Conservation (phyloP, 2,113 vertebrate species). For the Raja brachyura region DNA sequence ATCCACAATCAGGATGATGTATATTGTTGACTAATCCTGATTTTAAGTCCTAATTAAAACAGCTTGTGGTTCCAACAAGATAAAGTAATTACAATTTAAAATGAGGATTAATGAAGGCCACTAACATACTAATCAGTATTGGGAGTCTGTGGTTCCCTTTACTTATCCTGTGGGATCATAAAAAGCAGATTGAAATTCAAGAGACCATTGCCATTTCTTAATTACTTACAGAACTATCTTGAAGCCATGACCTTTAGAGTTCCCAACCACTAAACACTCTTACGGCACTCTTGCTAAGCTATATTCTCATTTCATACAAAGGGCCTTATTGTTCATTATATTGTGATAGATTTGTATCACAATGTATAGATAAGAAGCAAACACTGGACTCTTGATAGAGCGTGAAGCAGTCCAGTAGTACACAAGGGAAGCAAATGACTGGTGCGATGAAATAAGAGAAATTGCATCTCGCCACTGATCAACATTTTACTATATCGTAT, state of each 20-base stretch:
- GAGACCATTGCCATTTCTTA: conserved; percentile 35
- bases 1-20: conserved; percentile 18
- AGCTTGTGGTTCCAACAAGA: conserved; percentile 34
- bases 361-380: background rate
- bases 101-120: conserved; percentile 32
- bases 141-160: conserved; percentile 1
- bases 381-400: background rate
- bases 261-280: background rate
- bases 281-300: background rate
- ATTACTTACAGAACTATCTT: conserved; percentile 30
- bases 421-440: background rate
- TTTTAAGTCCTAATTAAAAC: conserved; percentile 31
- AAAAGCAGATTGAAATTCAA: conserved; percentile 36
- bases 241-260: background rate
- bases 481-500: background rate
- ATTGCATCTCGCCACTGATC: background rate
- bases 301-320: conserved; percentile 19
- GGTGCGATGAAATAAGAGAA: background rate
- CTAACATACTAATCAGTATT: conserved; percentile 34
- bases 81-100: conserved; percentile 36
- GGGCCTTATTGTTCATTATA: conserved; percentile 14
- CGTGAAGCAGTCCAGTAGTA: background rate
- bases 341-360: background rate
- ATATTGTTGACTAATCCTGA: conserved; percentile 35
- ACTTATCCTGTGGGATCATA: conserved; percentile 1